Evolutionary conservation across 2,888 invertebrate genomes (phyloP).

Genomic region (Tenodera sinensis): DNA sequence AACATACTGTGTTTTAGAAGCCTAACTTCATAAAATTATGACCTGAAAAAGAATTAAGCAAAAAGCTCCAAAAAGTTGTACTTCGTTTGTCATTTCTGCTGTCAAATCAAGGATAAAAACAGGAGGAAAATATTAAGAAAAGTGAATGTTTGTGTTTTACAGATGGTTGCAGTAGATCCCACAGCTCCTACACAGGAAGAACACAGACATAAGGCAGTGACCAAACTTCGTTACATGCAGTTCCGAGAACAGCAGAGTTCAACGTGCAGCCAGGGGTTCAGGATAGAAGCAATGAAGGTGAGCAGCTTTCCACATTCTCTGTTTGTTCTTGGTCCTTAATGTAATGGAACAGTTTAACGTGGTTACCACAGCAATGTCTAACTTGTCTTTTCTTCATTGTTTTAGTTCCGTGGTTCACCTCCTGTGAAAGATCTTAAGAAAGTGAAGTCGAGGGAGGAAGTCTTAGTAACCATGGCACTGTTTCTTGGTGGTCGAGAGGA

Average conservation of each 20-base stretch:
- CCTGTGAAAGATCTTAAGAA: conserved; percentile 87
- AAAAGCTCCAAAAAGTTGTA: too few relatives aligned
- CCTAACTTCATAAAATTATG: too few relatives aligned
- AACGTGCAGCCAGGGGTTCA: conserved; percentile 87
- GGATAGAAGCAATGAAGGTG: conserved; percentile 91
- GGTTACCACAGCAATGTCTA: background rate
- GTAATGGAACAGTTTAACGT: background rate
- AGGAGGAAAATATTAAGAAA: background rate
- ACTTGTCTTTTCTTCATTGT: conserved; percentile 25
- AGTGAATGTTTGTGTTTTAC: conserved; percentile 5
- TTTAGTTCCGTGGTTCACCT: conserved; percentile 66
- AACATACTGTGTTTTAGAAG: too few relatives aligned
- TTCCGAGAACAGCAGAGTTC: conserved; percentile 92
- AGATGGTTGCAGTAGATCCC: conserved; percentile 88
- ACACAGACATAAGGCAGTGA: conserved; percentile 75
- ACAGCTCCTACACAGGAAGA: conserved; percentile 82
- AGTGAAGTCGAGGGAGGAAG: conserved; percentile 73
- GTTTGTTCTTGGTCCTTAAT: background rate
- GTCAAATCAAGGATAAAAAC: too few relatives aligned
- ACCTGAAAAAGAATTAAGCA: too few relatives aligned
- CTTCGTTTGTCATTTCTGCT: too few relatives aligned
- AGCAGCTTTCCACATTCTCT: conserved; percentile 13
- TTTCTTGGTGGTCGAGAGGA: conserved; percentile 67
- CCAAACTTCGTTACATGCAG: conserved; percentile 95
- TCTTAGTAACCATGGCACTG: conserved; percentile 66